Conservation (phyloP, 2,797 vertebrate species). For the Alfaro cultratus region DNA sequence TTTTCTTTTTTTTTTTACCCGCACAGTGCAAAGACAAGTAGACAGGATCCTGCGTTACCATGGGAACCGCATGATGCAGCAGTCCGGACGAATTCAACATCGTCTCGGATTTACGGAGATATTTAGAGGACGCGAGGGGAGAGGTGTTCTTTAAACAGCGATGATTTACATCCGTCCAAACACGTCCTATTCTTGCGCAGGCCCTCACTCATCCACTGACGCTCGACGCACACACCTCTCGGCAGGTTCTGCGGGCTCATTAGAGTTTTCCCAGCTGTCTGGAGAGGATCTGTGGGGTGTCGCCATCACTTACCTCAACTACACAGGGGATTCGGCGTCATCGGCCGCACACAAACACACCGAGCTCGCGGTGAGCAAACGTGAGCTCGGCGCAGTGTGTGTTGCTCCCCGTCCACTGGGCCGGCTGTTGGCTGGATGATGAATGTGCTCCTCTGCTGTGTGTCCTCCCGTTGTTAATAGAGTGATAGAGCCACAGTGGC, state of each 20-base stretch:
- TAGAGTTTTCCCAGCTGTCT: slow-evolving; percentile 76
- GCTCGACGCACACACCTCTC: slow-evolving; percentile 26
- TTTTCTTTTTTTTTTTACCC: slow-evolving; percentile 23
- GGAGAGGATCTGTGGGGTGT: slow-evolving; percentile 72
- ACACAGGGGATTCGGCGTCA: slow-evolving; percentile 56
- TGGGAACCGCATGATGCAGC: slow-evolving; percentile 43
- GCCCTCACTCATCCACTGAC: slow-evolving; percentile 16
- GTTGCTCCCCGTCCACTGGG: slow-evolving; percentile 65
- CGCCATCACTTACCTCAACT: slow-evolving; percentile 74
- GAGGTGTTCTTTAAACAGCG: slow-evolving; percentile 34
- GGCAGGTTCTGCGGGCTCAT: slow-evolving; percentile 73
- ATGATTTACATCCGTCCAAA: slow-evolving; percentile 43
- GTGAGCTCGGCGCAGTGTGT: slow-evolving; percentile 55
- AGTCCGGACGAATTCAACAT: slow-evolving; percentile 53
- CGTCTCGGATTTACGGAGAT: slow-evolving; percentile 41
- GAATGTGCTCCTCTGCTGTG: slow-evolving; percentile 65
- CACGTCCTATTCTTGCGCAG: slow-evolving; percentile 50
- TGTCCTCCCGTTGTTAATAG: slow-evolving; percentile 77
- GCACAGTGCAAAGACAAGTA: slow-evolving; percentile 26
- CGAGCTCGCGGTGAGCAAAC: slow-evolving; percentile 29
- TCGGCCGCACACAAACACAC: slow-evolving; percentile 31
- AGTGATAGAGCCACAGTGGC: slow-evolving; percentile 70
- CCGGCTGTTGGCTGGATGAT: slow-evolving; percentile 69
- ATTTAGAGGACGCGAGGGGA: slow-evolving; percentile 47
- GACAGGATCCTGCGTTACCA: slow-evolving; percentile 36